A percentile compares a stretch with the other conserved stretches of the same genome.
phyloP scores from a whole-genome alignment of 2,888 invertebrate species.

The Diplolepis rosae region DNA sequence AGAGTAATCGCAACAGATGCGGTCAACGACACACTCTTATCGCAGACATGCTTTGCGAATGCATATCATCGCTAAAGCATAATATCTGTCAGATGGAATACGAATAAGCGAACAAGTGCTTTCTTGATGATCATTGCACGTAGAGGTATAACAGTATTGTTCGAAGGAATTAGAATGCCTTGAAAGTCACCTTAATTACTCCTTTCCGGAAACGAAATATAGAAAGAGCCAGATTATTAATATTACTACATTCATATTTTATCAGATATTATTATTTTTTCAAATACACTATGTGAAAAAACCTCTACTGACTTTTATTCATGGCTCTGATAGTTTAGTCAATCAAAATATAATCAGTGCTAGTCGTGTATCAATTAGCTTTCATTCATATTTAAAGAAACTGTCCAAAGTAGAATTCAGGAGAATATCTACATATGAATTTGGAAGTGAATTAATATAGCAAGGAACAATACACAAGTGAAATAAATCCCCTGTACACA shows the following conservation, averaged over 20 bases:
- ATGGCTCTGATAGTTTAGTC: background rate
- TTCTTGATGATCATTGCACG: slow-evolving; percentile 24
- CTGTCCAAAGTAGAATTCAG: background rate
- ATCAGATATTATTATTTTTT: too few relatives aligned
- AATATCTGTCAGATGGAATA: slow-evolving; percentile 36
- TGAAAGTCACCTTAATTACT: slow-evolving; percentile 20
- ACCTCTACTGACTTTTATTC: background rate
- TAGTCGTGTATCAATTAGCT: background rate
- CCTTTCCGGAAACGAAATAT: slow-evolving; percentile 14
- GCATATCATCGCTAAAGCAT: slow-evolving; percentile 34
- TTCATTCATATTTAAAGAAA: background rate
- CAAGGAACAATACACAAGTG: slow-evolving; percentile 31
- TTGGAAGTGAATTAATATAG: background rate
- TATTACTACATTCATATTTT: slow-evolving; percentile 2
- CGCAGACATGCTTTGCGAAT: slow-evolving; percentile 53
- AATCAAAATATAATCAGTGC: background rate
- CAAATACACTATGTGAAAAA: background rate
- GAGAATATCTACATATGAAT: background rate
- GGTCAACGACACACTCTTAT: slow-evolving; percentile 61
- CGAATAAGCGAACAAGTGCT: slow-evolving; percentile 31
- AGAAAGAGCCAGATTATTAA: slow-evolving; percentile 16
- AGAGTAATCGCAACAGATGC: slow-evolving; percentile 45
- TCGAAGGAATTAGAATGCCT: slow-evolving; percentile 28
- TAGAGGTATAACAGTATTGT: slow-evolving; percentile 20
- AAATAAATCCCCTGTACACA: slow-evolving; percentile 33